Evolutionary conservation across 2,113 vertebrate genomes (phyloP).

Genomic region (Octodon degus): DNA sequence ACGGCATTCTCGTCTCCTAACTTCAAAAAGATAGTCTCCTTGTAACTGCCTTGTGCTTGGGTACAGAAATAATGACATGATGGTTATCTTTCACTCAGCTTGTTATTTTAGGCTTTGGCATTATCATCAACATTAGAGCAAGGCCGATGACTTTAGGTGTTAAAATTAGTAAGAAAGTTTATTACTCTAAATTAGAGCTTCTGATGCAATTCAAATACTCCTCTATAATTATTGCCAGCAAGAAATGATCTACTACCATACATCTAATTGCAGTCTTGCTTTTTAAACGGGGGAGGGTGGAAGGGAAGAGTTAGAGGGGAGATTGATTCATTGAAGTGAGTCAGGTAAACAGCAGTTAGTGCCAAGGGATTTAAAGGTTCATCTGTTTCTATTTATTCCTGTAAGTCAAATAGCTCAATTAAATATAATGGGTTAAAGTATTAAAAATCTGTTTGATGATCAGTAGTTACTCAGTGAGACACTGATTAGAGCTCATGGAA

Average conservation of each 20-base stretch:
- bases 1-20: neutral
- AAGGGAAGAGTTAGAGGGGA: neutral
- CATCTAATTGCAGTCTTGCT: slow-evolving; percentile 69
- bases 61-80: slow-evolving; percentile 45
- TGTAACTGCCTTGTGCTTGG: neutral
- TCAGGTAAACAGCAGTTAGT: slow-evolving; percentile 77
- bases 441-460: slow-evolving; percentile 81
- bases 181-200: slow-evolving; percentile 80
- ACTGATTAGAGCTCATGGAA: slow-evolving; percentile 76
- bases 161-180: slow-evolving; percentile 80
- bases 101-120: slow-evolving; percentile 73
- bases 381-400: slow-evolving; percentile 80
- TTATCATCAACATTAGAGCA: slow-evolving; percentile 76
- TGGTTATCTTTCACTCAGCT: slow-evolving; percentile 62
- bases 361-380: slow-evolving; percentile 69
- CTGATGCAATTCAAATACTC: slow-evolving; percentile 80
- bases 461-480: slow-evolving; percentile 68
- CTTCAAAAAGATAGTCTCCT: slow-evolving; percentile 21
- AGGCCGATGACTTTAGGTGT: slow-evolving; percentile 68
- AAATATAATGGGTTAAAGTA: slow-evolving; percentile 81
- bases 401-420: slow-evolving; percentile 80
- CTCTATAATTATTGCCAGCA: slow-evolving; percentile 78
- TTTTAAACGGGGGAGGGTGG: neutral
- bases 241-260: slow-evolving; percentile 75
- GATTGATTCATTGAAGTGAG: slow-evolving; percentile 70